Base-by-base conservation (phyloP, 2,888 invertebrate species). In the Cheilosia impressa region DNA sequence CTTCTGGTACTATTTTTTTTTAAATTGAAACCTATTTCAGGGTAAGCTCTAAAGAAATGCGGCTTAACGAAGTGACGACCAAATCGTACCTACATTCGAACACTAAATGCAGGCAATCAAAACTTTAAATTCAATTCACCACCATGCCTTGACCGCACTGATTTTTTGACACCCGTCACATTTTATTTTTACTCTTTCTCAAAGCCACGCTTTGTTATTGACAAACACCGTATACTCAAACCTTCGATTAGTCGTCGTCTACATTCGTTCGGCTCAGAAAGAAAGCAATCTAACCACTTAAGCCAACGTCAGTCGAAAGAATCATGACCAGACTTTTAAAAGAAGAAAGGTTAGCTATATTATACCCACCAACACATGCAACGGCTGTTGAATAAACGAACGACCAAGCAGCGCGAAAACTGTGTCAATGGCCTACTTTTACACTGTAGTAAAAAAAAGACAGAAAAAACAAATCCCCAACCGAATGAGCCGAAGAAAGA, bases 371-470 rank as follows among this genome's bases (percentile, higher is more conserved):
- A 62, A 43, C 52, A 71, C 80, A 71, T 47, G 57, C 43, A 65
- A 65, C 24, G 71, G 53, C 76, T 82, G 43, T 31, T 71, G 63
- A 75, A 75, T 62, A 75, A 75, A 65, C 45, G 57, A 68, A 79
- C 63, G 66, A 75, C 52, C 60, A 84, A 79, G 55, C 47, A 75
- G 71, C 80, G 80, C 76, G 71, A 60, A 81, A 85, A 72, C 81
- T 81, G 47, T 76, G 85, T 72, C 85, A 85, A 72, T 63, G 85
- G 41, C 81, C 85, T 71, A 85, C 85, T 85, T 85, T 81, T 81
- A 24, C 50, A 27, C 17, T 34, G 50, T 2, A 66, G 41, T n/a
- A n/a, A 77, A 65, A 53, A 41, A 47, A 58, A 22, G 41, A 45
- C 43, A 34, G 27, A 27, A 57, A 31, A 58, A 72, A 15, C n/a